Evolutionary conservation across 1,140 invertebrate species (phyloP).

Genomic region (Drosophila melanica): DNA sequence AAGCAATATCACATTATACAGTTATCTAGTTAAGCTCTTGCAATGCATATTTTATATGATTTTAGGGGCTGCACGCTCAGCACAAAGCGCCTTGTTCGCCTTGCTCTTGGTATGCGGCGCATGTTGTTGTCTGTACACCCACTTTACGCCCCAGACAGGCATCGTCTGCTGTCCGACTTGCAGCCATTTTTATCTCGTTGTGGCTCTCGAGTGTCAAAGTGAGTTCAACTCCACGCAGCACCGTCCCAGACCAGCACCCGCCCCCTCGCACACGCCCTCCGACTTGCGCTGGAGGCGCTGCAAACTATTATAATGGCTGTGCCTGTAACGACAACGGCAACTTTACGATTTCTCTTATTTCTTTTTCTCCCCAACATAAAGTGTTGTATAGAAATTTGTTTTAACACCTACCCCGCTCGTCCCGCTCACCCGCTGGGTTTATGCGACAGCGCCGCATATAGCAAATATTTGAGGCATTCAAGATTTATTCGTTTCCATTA

Average conservation of each 20-base stretch:
- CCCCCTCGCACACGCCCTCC: neutral
- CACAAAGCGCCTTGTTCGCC: conserved; percentile 6
- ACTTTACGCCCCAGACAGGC: conserved; percentile 29
- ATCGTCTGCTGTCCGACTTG: conserved; percentile 11
- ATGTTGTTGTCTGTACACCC: conserved; percentile 13
- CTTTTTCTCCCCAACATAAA: conserved; percentile 16
- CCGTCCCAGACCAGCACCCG: too few relatives aligned
- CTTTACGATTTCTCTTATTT: conserved; percentile 49
- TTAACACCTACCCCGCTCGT: conserved; percentile 1
- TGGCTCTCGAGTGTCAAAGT: conserved; percentile 65
- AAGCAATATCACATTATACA: conserved; percentile 45
- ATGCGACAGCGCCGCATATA: conserved; percentile 18
- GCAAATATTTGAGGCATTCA: conserved; percentile 66
- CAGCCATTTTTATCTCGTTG: conserved; percentile 68
- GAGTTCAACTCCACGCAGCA: conserved; percentile 18
- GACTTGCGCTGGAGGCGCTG: conserved; percentile 33
- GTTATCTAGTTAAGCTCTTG: conserved; percentile 51
- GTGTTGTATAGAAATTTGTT: conserved; percentile 49
- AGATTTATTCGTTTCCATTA: conserved; percentile 67
- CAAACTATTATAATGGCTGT: conserved; percentile 52
- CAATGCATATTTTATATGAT: conserved; percentile 54
- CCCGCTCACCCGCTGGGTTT: neutral
- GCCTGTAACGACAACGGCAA: conserved; percentile 8
- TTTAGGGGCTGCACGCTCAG: conserved; percentile 23
- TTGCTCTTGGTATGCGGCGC: conserved; percentile 16